Base-by-base conservation (phyloP, 53 echinoderm and acorn worm species). In the Mesocentrotus franciscanus region DNA sequence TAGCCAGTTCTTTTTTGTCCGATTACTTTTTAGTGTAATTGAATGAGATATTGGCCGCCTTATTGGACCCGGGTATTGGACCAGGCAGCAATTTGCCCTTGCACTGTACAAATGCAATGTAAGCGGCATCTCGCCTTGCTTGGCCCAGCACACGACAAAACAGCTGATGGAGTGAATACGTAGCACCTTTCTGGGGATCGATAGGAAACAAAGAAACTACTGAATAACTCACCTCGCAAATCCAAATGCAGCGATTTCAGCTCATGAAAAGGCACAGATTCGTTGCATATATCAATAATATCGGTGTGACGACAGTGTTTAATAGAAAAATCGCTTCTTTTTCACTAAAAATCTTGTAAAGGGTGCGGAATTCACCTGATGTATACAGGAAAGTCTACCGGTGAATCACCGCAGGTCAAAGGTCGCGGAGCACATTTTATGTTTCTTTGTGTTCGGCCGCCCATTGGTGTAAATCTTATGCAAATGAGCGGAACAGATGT, bases 381-480 rank as follows among this genome's bases (percentile, higher is more conserved):
- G 81, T 22, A 18, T 5, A 9, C 14, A 74, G 42, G 36, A 20
- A 36, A 20, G 39, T 39, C 17, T 42, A 42, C 81, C 42, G 81
- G 81, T 81, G 81, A 81, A 39, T 81, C 81, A 42, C 18, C 16
- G 18, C 17, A 9, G 90, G 60, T 90, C 90, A 90, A 61, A 36
- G 90, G 90, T 90, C 60, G 26, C 12, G 13, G 90, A 90, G 59
- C 90, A 90, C 90, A 90, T 90, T 90, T 90, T 90, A 61, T 90
- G 90, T 90, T 90, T 90, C 90, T 90, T 90, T 90, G 90, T 90
- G 14, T 61, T 90, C 60, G 90, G 9, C 29, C 90, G 90, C 90
- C 90, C 59, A 90, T 90, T 90, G 90, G 90, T 90, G 59, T 36
- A 90, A 60, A 90, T 90, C 90, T 90, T 90, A 90, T 90, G 90